These are phyloP conservation scores for Chloroclystis v-ata DNA, from an alignment of 2,888 invertebrate species.

Conservation along the genomic window DNA sequence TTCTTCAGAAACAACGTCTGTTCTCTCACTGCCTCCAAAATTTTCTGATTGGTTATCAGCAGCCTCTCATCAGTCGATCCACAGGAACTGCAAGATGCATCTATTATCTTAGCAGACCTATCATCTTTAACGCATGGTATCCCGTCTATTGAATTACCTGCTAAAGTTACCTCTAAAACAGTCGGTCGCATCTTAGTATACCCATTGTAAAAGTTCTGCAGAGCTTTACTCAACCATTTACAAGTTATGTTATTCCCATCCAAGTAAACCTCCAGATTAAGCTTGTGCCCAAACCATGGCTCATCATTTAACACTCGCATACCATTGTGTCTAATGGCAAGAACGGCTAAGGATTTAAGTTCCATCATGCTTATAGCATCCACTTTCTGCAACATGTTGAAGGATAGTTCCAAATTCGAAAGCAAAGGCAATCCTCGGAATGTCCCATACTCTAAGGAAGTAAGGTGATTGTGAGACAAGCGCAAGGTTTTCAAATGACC, in stretches of 20 bases:
- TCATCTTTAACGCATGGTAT: constrained; percentile 48
- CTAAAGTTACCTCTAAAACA: constrained; percentile 31
- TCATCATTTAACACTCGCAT: constrained; percentile 47
- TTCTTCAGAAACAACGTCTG: constrained; percentile 51
- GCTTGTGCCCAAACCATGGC: constrained; percentile 53
- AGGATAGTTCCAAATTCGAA: constrained; percentile 42
- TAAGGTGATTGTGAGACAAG: constrained; percentile 48
- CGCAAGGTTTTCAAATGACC: constrained; percentile 47
- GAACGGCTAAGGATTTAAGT: constrained; percentile 44
- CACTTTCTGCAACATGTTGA: constrained; percentile 46
- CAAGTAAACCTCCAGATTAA: constrained; percentile 46
- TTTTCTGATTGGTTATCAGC: constrained; percentile 54
- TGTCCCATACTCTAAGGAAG: constrained; percentile 49
- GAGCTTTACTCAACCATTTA: constrained; percentile 53
- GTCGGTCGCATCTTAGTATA: constrained; percentile 55
- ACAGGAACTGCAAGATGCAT: too few relatives aligned
- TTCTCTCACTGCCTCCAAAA: constrained; percentile 57
- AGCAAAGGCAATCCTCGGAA: constrained; percentile 51
- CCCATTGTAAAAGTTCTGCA: constrained; percentile 56
- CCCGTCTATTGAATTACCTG: constrained; percentile 50
- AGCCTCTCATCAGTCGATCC: constrained; percentile 50
- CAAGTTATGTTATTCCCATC: constrained; percentile 61
- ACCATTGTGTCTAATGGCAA: constrained; percentile 52
- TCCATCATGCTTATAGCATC: constrained; percentile 59
- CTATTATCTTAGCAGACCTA: constrained; percentile 13